Percentiles rank a stretch among this genome's conserved stretches.
These are phyloP conservation scores for Glyphotaelius pellucidus DNA, from an alignment of 2,888 invertebrate genomes.

Conservation along the genomic window DNA sequence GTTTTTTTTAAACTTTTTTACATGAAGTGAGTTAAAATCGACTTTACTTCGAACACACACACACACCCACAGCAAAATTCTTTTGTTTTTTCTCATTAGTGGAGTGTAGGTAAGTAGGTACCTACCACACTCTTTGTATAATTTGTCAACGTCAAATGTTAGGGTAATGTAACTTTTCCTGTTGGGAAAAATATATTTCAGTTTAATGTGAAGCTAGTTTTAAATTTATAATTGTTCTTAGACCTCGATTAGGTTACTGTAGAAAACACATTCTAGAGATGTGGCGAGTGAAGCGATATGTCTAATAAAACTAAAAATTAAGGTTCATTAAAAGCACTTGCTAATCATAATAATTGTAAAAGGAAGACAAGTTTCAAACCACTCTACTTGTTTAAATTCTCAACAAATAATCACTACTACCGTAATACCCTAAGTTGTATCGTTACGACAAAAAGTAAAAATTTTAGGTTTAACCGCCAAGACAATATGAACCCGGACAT, in stretches of 20 bases:
- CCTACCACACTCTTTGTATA: neutral
- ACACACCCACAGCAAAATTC: neutral
- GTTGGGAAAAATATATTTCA: neutral
- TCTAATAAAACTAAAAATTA: neutral
- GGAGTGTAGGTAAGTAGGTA: neutral
- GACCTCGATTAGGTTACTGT: neutral
- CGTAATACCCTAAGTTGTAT: no score
- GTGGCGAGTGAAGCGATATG: no score
- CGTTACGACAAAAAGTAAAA: no score
- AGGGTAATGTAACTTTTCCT: neutral
- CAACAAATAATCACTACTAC: no score
- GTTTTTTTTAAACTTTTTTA: no score
- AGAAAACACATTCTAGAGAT: neutral
- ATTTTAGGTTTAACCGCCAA: no score
- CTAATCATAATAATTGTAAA: no score
- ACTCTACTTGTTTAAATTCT: no score
- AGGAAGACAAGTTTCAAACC: no score
- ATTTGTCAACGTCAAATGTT: neutral
- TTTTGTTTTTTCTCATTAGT: neutral
- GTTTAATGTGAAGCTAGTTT: neutral
- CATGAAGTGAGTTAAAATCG: neutral
- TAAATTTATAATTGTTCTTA: neutral
- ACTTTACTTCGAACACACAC: neutral
- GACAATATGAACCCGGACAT: no score
- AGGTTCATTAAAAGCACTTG: no score